Conservation (phyloP, 2,888 invertebrate genomes). For the Pristionchus japonicus region DNA sequence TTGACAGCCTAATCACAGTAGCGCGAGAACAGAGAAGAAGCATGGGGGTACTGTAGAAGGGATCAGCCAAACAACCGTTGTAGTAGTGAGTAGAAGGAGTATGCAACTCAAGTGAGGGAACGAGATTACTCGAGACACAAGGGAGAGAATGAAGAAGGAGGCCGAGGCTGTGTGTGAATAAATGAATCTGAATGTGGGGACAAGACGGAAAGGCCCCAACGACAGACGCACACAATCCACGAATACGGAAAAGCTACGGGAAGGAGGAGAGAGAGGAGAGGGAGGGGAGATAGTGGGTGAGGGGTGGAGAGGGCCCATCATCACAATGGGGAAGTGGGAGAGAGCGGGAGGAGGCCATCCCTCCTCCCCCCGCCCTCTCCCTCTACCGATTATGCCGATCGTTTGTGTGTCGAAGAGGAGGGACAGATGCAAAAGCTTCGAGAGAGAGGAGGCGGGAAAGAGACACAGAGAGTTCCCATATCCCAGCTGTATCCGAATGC, state of each 20-base stretch:
- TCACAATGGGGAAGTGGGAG: slow-evolving; percentile 7
- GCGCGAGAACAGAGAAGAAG: neutral
- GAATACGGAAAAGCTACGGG: slow-evolving; percentile 3
- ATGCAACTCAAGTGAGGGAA: slow-evolving; percentile 1
- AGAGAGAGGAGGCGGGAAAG: neutral
- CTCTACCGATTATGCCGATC: slow-evolving; percentile 32
- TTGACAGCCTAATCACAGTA: neutral
- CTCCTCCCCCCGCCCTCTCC: neutral
- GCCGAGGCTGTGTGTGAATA: slow-evolving; percentile 22
- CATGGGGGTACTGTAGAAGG: neutral
- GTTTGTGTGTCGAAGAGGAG: slow-evolving; percentile 37
- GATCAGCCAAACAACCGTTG: neutral
- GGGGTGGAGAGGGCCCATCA: slow-evolving; percentile 21
- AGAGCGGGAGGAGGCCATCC: slow-evolving; percentile 1
- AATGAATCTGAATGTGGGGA: slow-evolving; percentile 21
- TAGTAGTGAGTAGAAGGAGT: neutral
- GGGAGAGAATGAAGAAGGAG: neutral
- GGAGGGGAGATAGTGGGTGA: slow-evolving; percentile 22
- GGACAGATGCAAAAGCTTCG: neutral
- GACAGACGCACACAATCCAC: slow-evolving; percentile 14
- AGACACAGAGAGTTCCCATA: neutral
- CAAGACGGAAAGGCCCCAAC: neutral
- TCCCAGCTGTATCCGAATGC: slow-evolving; percentile 29
- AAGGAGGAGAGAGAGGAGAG: neutral
- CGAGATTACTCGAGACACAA: slow-evolving; percentile 4